A percentile compares a stretch with the other conserved stretches of the same genome.
Evolutionary conservation across 2,113 vertebrate genomes (phyloP).

Genomic region (Nipponia nippon): DNA sequence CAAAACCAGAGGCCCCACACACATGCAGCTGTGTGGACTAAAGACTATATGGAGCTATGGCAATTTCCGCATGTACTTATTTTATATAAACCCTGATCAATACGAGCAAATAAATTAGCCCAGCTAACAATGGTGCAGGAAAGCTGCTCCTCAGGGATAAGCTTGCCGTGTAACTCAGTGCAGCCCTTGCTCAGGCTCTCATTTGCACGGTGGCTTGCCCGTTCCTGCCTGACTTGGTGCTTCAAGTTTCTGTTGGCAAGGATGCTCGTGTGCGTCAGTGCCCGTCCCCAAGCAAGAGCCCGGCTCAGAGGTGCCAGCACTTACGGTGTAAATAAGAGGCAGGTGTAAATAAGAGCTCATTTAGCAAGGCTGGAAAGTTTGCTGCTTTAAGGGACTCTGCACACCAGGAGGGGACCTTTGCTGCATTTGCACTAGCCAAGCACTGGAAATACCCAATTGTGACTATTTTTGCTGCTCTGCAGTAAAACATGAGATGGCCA

Average conservation of each 20-base stretch:
- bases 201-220: not conserved
- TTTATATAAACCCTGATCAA: not conserved
- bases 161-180: accelerated
- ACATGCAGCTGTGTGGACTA: not conserved
- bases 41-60: not conserved
- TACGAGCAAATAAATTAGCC: not conserved
- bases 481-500: not conserved
- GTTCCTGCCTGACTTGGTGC: not conserved
- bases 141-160: not conserved
- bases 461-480: not conserved
- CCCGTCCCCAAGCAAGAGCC: not conserved
- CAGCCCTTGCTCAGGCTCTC: not conserved
- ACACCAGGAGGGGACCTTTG: not conserved
- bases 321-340: not conserved
- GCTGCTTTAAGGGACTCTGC: not conserved
- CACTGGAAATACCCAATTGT: not conserved
- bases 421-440: not conserved
- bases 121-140: not conserved
- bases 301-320: not conserved
- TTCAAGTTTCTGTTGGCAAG: not conserved
- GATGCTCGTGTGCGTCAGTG: not conserved
- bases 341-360: not conserved
- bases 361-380: not conserved
- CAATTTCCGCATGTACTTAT: not conserved
- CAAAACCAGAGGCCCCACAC: not conserved